Base-by-base conservation (phyloP, 2,113 vertebrate species). In the Rana temporaria region DNA sequence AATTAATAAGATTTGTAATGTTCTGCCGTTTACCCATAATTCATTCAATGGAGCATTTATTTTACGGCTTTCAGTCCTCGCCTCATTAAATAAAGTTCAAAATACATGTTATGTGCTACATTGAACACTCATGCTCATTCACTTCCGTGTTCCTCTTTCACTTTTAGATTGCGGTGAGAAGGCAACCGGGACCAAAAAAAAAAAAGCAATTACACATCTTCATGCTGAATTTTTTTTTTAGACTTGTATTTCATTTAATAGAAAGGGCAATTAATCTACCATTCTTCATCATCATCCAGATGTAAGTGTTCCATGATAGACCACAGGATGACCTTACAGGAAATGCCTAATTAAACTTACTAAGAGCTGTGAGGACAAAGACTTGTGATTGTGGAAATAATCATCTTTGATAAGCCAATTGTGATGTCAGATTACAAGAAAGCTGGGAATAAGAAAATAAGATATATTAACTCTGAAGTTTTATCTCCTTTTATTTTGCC, bases 61-160 rank as follows among this genome's bases (percentile, higher is more conserved):
- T 92, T 92, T 88, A 90, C 88, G 91, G 93, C 90, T 93, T 95
- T 96, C 95, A 96, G 95, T 90, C 93, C 87, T 90, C 6, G 93
- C 92, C 93, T 95, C 95, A 97, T 97, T 96, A 97, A 93, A 88
- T 93, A 89, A 92, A 93, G 92, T 90, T 93, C 91, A 92, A 90
- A 91, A 92, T 88, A 90, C 85, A 87, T 89, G 92, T 96, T 93
- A 93, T 84, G 82, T 83, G 92, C 92, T 95, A 94, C 94, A 95
- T 94, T 95, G 92, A 95, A 91, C 91, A 93, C 93, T 93, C 92
- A 90, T 93, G 88, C 85, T 83, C 90, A 84, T 88, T 89, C 88
- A 87, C 70, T 87, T 87, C 64, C 82, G 34, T 85, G 86, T 87
- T 87, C 87, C 82, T 91, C 82, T 88, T 91, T 91, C 85, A 84